Percentiles rank a stretch among this genome's conserved stretches.
Conservation (phyloP, 1,140 invertebrate species). For the Rhagoletis zephyria region DNA sequence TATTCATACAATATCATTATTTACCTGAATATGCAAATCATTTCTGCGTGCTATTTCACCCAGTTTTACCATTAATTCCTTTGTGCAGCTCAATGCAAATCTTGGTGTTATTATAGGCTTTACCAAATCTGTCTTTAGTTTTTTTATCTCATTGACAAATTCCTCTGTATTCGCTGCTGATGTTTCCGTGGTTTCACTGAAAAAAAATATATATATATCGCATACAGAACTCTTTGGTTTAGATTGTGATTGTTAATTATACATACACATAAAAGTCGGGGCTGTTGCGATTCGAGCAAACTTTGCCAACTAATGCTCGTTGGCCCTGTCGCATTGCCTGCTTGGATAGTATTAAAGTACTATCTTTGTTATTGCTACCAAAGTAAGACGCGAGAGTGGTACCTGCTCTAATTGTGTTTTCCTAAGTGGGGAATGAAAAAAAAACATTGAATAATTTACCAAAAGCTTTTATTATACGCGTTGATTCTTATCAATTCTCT, state of each 20-base stretch:
- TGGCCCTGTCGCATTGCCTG: slow-evolving; percentile 80
- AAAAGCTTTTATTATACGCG: background rate
- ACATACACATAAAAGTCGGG: slow-evolving; percentile 76
- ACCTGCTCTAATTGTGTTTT: slow-evolving; percentile 81
- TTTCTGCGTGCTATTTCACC: slow-evolving; percentile 81
- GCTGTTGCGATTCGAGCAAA: slow-evolving; percentile 84
- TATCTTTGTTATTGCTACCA: slow-evolving; percentile 84
- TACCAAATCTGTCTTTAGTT: slow-evolving; percentile 67
- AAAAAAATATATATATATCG: background rate
- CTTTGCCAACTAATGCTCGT: slow-evolving; percentile 90
- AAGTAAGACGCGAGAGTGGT: slow-evolving; percentile 93
- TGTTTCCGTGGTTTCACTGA: slow-evolving; percentile 75
- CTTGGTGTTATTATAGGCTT: slow-evolving; percentile 88
- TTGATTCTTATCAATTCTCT: background rate
- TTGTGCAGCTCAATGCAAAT: slow-evolving; percentile 87
- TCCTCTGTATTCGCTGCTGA: slow-evolving; percentile 77
- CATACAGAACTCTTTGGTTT: background rate
- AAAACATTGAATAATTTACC: background rate
- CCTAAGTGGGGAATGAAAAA: slow-evolving; percentile 73
- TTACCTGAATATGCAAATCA: slow-evolving; percentile 85
- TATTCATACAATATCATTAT: background rate
- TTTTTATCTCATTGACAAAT: slow-evolving; percentile 78
- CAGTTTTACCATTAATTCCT: slow-evolving; percentile 80
- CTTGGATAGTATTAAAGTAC: slow-evolving; percentile 82
- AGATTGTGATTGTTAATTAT: background rate